Evolutionary conservation across 2,888 invertebrate genomes (phyloP).

Genomic region (Caenorhabditis uteleia): DNA sequence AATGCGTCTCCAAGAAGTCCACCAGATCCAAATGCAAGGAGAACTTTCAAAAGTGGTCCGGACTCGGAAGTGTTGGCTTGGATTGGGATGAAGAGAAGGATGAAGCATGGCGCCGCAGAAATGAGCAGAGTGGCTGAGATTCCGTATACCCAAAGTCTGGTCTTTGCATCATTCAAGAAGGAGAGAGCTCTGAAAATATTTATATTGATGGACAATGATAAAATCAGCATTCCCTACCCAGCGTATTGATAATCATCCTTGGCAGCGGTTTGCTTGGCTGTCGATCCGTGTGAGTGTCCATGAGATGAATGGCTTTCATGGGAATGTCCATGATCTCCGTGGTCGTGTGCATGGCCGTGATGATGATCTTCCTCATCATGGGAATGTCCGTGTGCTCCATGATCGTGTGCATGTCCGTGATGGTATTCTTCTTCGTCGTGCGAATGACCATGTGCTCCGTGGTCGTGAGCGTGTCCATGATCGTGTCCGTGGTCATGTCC

Average conservation of each 20-base stretch:
- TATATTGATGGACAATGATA: not conserved
- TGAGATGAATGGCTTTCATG: constrained; percentile 10
- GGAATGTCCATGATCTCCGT: constrained; percentile 46
- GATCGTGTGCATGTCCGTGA: constrained; percentile 30
- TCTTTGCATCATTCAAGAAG: constrained; percentile 63
- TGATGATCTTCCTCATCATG: constrained; percentile 28
- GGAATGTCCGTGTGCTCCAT: constrained; percentile 37
- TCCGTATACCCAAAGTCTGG: constrained; percentile 64
- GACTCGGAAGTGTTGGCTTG: constrained; percentile 63
- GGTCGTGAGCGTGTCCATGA: constrained; percentile 52
- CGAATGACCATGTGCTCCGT: constrained; percentile 44
- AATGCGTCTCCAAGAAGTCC: constrained; percentile 96
- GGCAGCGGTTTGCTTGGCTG: constrained; percentile 14
- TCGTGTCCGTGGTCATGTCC: constrained; percentile 38
- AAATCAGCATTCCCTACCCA: constrained; percentile 4
- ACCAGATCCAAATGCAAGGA: constrained; percentile 90
- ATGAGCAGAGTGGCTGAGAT: constrained; percentile 84
- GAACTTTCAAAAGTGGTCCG: constrained; percentile 63
- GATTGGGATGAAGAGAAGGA: constrained; percentile 89
- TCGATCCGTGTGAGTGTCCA: constrained; percentile 5
- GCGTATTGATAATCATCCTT: constrained; percentile 35
- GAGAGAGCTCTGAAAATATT: constrained; percentile 52
- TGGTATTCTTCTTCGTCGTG: no score
- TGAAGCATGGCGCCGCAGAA: constrained; percentile 90
- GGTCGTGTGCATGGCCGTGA: constrained; percentile 46